phyloP scores from a whole-genome alignment of 2,888 invertebrate species.

The Axea sp. region DNA sequence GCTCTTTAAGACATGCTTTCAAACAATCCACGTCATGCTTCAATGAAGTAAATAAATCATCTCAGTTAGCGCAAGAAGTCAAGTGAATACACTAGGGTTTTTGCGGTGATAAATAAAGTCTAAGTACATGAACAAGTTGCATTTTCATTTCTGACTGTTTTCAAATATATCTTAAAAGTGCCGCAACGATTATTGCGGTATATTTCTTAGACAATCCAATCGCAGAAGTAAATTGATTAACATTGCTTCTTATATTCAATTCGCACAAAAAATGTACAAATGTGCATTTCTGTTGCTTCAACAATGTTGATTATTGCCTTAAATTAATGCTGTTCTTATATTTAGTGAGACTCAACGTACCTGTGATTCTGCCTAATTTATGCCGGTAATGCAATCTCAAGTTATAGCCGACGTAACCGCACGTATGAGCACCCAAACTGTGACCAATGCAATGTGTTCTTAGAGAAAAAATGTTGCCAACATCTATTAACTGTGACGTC shows the following conservation, averaged over 20 bases:
- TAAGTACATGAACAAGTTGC: background rate
- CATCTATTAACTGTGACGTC: slow-evolving; percentile 78
- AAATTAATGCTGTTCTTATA: no score
- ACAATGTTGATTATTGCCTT: no score
- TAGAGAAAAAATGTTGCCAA: slow-evolving; percentile 79
- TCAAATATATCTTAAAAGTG: no score
- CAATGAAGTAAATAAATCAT: slow-evolving; percentile 27
- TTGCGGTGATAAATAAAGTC: slow-evolving; percentile 18
- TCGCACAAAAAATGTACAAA: no score
- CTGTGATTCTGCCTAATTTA: slow-evolving; percentile 89
- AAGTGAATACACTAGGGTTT: slow-evolving; percentile 4
- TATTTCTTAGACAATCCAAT: background rate
- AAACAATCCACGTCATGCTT: slow-evolving; percentile 24
- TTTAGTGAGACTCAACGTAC: no score
- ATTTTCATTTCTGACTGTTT: no score
- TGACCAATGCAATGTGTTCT: slow-evolving; percentile 92
- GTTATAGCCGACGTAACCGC: slow-evolving; percentile 90
- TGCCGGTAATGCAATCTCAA: slow-evolving; percentile 82
- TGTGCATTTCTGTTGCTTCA: no score
- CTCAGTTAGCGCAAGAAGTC: slow-evolving; percentile 1
- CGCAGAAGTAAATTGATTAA: no score
- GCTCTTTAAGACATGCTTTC: slow-evolving; percentile 12
- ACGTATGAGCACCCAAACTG: slow-evolving; percentile 91
- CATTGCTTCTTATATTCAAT: no score
- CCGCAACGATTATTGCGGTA: background rate